These are phyloP conservation scores for Megalonaias nervosa DNA, from an alignment of 1,140 invertebrate species.

Conservation along the genomic window DNA sequence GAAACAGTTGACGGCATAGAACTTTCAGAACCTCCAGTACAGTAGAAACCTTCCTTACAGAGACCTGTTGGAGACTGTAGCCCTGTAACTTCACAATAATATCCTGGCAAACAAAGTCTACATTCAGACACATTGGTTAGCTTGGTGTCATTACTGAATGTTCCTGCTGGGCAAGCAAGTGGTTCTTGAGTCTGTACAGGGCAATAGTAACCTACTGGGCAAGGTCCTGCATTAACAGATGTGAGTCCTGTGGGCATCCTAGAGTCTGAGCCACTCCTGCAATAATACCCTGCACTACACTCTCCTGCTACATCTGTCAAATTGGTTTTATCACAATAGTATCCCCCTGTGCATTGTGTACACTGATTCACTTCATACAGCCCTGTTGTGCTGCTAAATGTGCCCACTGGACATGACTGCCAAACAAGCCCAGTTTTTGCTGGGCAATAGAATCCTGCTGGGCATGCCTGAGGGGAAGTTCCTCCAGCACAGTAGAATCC, in stretches of 20 bases:
- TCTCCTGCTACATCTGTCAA: conserved; percentile 49
- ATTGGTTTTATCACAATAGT: conserved; percentile 59
- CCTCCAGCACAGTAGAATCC: conserved; percentile 63
- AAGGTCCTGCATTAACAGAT: conserved; percentile 60
- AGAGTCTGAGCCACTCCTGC: conserved; percentile 58
- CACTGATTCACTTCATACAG: conserved; percentile 60
- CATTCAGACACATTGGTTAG: conserved; percentile 48
- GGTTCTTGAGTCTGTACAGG: conserved; percentile 58
- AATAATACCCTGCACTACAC: conserved; percentile 65
- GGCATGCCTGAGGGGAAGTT: conserved; percentile 52
- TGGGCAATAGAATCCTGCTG: conserved; percentile 65
- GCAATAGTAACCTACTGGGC: conserved; percentile 65
- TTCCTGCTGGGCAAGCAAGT: conserved; percentile 58
- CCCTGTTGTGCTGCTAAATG: conserved; percentile 56
- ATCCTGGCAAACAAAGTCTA: conserved; percentile 57
- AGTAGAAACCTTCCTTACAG: conserved; percentile 64
- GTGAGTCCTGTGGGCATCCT: conserved; percentile 45
- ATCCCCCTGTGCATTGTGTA: conserved; percentile 61
- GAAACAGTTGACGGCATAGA: conserved; percentile 49
- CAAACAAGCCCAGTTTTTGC: conserved; percentile 60
- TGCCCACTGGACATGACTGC: conserved; percentile 63
- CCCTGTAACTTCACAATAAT: conserved; percentile 61
- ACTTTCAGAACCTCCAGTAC: conserved; percentile 54
- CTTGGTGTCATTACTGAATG: conserved; percentile 64
- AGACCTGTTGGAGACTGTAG: conserved; percentile 54